Conservation (phyloP, 35 echinoderm and acorn worm species). For the Eucidaris tribuloides region DNA sequence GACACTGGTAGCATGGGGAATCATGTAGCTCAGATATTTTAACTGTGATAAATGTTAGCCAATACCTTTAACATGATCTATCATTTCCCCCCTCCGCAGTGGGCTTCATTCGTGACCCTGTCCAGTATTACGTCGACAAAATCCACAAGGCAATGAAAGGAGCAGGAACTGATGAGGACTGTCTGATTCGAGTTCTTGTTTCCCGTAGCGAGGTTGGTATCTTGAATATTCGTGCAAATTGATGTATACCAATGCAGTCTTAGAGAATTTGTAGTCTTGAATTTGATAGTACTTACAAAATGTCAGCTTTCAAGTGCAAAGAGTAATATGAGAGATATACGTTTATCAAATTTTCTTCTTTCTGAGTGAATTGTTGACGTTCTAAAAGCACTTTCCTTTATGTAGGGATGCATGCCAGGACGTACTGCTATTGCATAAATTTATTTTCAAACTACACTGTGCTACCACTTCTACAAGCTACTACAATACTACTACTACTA, state of each 20-base stretch:
- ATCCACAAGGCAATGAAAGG: slow-evolving; percentile 77
- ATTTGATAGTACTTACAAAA: neutral
- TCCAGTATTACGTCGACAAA: slow-evolving; percentile 61
- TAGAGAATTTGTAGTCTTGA: neutral
- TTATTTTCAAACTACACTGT: too few relatives aligned
- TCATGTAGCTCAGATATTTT: too few relatives aligned
- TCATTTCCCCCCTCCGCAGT: slow-evolving; percentile 7
- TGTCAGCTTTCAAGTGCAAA: neutral
- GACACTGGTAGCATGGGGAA: too few relatives aligned
- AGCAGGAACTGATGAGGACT: slow-evolving; percentile 57
- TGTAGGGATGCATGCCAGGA: too few relatives aligned
- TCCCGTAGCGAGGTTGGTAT: slow-evolving; percentile 59
- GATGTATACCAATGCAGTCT: neutral
- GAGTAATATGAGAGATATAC: neutral
- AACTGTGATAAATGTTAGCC: too few relatives aligned
- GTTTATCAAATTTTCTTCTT: neutral
- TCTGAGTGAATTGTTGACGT: neutral
- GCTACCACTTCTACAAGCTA: too few relatives aligned
- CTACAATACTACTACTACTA: too few relatives aligned
- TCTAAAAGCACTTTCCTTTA: neutral
- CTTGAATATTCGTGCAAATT: neutral
- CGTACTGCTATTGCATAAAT: too few relatives aligned
- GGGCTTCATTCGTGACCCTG: slow-evolving; percentile 35
- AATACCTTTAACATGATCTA: too few relatives aligned
- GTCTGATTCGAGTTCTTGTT: slow-evolving; percentile 45